A percentile compares a stretch with the other conserved stretches of the same genome.
Evolutionary conservation across 92 coral and sea anemone species (phyloP).

Genomic region (Pocillopora grandis): DNA sequence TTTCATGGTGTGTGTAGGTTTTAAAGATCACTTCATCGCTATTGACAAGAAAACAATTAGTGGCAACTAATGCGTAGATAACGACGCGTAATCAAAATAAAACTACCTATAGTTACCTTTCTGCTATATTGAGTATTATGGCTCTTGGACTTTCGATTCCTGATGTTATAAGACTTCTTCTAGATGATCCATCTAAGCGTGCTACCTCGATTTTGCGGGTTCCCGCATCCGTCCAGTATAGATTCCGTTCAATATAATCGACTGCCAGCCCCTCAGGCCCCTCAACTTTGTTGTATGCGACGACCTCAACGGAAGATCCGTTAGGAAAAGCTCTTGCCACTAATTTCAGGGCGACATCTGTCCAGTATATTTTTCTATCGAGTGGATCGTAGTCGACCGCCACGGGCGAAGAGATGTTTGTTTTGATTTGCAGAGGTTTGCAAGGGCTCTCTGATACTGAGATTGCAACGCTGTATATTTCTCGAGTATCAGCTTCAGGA

Average conservation of each 20-base stretch:
- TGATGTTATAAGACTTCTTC: slow-evolving; percentile 25
- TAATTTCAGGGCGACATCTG: slow-evolving; percentile 26
- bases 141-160: slow-evolving; percentile 42
- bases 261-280: slow-evolving; percentile 55
- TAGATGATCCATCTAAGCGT: slow-evolving; percentile 43
- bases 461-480: slow-evolving; percentile 48
- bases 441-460: slow-evolving; percentile 20
- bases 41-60: too few relatives aligned
- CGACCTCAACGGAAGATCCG: slow-evolving; percentile 39
- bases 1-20: too few relatives aligned
- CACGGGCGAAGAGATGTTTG: slow-evolving; percentile 37
- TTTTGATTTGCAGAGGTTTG: not conserved
- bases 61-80: too few relatives aligned
- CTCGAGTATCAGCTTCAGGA: slow-evolving; percentile 53
- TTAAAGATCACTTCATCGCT: too few relatives aligned
- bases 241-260: slow-evolving; percentile 42
- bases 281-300: slow-evolving; percentile 15
- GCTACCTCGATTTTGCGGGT: slow-evolving; percentile 44
- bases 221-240: slow-evolving; percentile 56
- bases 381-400: slow-evolving; percentile 55
- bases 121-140: slow-evolving; percentile 37
- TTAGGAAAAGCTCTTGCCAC: slow-evolving; percentile 47
- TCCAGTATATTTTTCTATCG: slow-evolving; percentile 60
- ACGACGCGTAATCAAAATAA: too few relatives aligned
- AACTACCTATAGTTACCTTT: slow-evolving; percentile 13